Percentiles rank a stretch among this genome's conserved stretches.
Conservation (phyloP, 2,888 invertebrate genomes). For the Thelaira solivaga region DNA sequence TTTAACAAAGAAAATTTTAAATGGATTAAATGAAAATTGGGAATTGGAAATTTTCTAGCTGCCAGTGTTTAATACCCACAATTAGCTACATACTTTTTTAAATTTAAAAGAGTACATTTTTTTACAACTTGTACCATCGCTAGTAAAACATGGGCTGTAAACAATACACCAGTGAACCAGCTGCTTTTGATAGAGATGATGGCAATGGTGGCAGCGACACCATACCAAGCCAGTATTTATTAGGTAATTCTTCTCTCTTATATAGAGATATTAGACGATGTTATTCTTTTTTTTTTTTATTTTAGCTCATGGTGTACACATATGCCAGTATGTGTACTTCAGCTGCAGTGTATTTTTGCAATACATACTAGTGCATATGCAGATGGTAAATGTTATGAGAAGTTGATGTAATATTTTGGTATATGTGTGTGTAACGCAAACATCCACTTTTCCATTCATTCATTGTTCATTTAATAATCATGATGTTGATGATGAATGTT, state of each 20-base stretch:
- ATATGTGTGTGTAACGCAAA: background rate
- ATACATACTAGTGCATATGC: too few relatives aligned
- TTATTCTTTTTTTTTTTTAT: background rate
- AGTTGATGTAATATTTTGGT: slow-evolving; percentile 33
- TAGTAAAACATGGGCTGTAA: background rate
- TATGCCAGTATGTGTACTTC: background rate
- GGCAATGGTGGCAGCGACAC: slow-evolving; percentile 29
- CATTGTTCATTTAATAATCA: slow-evolving; percentile 43
- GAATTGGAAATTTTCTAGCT: too few relatives aligned
- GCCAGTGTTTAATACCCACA: background rate
- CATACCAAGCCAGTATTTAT: slow-evolving; percentile 29
- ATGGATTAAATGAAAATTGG: too few relatives aligned
- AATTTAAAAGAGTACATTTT: background rate
- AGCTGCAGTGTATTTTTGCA: slow-evolving; percentile 11
- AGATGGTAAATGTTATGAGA: slow-evolving; percentile 16
- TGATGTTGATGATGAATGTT: slow-evolving; percentile 38
- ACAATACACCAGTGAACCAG: slow-evolving; percentile 2
- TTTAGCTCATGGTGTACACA: background rate
- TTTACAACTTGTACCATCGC: background rate
- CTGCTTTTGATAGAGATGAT: slow-evolving; percentile 16
- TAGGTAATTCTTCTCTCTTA: slow-evolving; percentile 49
- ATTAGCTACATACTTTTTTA: background rate
- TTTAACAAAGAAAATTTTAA: too few relatives aligned
- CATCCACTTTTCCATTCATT: slow-evolving; percentile 36
- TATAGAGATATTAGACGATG: slow-evolving; percentile 36